Evolutionary conservation across 1,140 invertebrate species (phyloP), one percentile per base, ranked within the genome.

Genomic region (Nilaparvata lugens): DNA sequence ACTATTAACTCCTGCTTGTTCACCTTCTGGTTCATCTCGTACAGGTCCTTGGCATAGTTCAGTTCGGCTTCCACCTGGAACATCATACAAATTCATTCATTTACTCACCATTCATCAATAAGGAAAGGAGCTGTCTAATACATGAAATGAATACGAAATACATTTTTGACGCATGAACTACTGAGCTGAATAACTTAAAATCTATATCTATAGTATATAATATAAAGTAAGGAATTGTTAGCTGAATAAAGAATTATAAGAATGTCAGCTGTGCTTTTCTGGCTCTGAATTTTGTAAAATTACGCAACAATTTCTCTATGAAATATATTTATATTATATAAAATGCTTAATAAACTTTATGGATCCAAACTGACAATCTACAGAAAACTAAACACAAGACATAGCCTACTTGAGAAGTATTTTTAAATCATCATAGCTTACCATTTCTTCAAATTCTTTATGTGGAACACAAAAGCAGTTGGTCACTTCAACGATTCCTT

Each of bases 391-490:
- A 56, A 58, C n/a, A n/a, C n/a, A n/a, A n/a, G n/a, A n/a, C n/a
- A n/a, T n/a, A n/a, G n/a, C n/a, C n/a, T n/a, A n/a, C n/a, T n/a
- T n/a, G n/a, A n/a, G n/a, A n/a, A 52, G 16, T 52, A 53, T 9
- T 35, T 56, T 40, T 13, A 62, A 9, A 24, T 18, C 35, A 28
- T n/a, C n/a, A 38, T 21, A 21, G 48, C 56, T 64, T 71, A 82
- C 81, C 72, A 84, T 80, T 70, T 96, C 94, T 69, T 93, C 93
- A 66, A 91, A 89, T 75, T 97, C 94, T 76, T 95, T 97, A 70
- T 98, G 95, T 1, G 95, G 95, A 40, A 98, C 95, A 73, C 93
- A 95, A 76, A 97, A 98, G 70, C 93, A 97, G 70, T 98, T 97
- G 3, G 93, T 96, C 11, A 97, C 90, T 79, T 98, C 95, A 40